phyloP scores from a whole-genome alignment of 2,888 invertebrate genomes.

The Oscheius sp. region DNA sequence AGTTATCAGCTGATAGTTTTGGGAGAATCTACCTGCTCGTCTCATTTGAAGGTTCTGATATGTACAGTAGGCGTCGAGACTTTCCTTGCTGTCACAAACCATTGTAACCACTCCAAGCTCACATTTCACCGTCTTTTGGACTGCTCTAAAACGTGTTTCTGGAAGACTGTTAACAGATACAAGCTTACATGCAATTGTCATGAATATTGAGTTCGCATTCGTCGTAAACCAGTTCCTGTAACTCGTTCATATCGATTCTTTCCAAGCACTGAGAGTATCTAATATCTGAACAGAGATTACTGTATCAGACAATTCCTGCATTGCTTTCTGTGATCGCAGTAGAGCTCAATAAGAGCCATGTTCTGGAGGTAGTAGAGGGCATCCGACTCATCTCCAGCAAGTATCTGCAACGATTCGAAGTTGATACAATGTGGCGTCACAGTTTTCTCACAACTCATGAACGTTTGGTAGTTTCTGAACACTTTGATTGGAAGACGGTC shows the following conservation, averaged over 20 bases:
- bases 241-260: constrained; percentile 24
- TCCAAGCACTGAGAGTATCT: constrained; percentile 28
- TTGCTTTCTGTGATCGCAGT: constrained; percentile 30
- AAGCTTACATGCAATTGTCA: constrained; percentile 22
- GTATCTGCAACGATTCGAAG: constrained; percentile 19
- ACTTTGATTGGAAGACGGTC: neutral
- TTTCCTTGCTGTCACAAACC: constrained; percentile 33
- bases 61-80: constrained; percentile 31
- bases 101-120: constrained; percentile 31
- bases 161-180: neutral
- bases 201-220: constrained; percentile 30
- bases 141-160: constrained; percentile 13
- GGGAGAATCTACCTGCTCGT: neutral
- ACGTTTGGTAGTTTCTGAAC: constrained; percentile 31
- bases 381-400: constrained; percentile 26
- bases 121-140: constrained; percentile 32
- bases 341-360: constrained; percentile 30
- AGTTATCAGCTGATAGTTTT: neutral
- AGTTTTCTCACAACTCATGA: constrained; percentile 18
- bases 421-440: constrained; percentile 14
- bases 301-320: constrained; percentile 4
- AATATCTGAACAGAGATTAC: constrained; percentile 8
- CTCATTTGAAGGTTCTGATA: constrained; percentile 38
- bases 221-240: constrained; percentile 31
- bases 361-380: constrained; percentile 32